A percentile compares a stretch with the other conserved stretches of the same genome.
Evolutionary conservation across 2,888 invertebrate genomes (phyloP).

Genomic region (Nomada fabriciana): DNA sequence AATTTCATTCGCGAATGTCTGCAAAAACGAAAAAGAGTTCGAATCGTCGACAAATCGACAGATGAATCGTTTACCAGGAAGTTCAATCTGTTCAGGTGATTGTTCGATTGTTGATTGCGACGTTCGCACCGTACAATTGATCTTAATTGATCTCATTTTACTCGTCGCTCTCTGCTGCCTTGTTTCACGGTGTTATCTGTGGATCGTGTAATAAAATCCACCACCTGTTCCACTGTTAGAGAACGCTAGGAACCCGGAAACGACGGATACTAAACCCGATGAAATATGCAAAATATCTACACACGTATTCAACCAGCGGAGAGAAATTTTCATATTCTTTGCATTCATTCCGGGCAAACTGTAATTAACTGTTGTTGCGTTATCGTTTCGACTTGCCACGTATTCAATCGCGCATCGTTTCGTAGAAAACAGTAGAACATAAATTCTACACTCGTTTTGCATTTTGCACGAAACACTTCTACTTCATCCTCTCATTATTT

Average conservation of each 20-base stretch:
- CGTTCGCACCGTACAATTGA: not conserved
- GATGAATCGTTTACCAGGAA: not conserved
- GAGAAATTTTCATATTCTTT: conserved; percentile 53
- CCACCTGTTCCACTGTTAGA: conserved; percentile 2
- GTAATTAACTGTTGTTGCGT: conserved; percentile 44
- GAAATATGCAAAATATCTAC: not conserved
- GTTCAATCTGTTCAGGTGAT: conserved; percentile 23
- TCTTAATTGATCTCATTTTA: not conserved
- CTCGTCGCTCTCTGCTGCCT: no score
- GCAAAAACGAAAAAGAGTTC: not conserved
- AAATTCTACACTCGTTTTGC: conserved; percentile 13
- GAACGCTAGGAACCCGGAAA: conserved; percentile 25
- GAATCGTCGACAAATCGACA: not conserved
- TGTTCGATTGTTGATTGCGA: conserved; percentile 26
- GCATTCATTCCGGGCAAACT: conserved; percentile 11
- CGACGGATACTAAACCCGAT: not conserved
- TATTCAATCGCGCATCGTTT: not conserved
- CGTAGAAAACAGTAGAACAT: not conserved
- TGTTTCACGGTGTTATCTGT: not conserved
- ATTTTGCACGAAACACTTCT: conserved; percentile 1
- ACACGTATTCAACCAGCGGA: not conserved
- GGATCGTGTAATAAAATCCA: conserved; percentile 20
- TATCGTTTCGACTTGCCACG: conserved; percentile 18
- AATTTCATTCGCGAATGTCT: not conserved
- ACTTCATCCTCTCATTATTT: not conserved